Conservation (phyloP, 1,140 invertebrate species). For the Cotesia chilonis region DNA sequence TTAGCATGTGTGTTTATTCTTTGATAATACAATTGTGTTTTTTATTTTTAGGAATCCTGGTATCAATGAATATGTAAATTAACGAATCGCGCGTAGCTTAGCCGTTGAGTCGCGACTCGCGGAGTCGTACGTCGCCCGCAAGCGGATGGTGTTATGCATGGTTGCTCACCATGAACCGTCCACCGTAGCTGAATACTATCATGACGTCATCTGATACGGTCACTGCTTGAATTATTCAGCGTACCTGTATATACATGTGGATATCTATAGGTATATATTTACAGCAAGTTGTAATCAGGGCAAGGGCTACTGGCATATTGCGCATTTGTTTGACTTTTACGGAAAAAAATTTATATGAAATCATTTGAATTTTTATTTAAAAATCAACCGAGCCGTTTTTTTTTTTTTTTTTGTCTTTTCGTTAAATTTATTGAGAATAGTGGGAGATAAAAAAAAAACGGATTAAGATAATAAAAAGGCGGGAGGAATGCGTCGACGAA, state of each 20-base stretch:
- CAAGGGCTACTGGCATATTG: conserved; percentile 23
- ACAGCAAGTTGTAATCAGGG: conserved; percentile 19
- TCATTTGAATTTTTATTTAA: no score
- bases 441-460: no score
- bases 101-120: conserved; percentile 24
- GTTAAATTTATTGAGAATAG: no score
- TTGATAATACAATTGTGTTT: no score
- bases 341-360: no score
- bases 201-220: conserved; percentile 63
- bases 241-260: conserved; percentile 20
- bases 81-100: conserved; percentile 30
- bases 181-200: conserved; percentile 57
- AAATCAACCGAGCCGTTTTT: no score
- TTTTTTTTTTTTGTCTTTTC: no score
- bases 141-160: conserved; percentile 62
- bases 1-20: no score
- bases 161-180: conserved; percentile 62
- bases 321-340: no score
- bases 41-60: neutral
- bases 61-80: conserved; percentile 26
- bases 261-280: conserved; percentile 37
- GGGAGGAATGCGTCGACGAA: neutral
- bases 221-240: conserved; percentile 61
- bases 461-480: neutral
- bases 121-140: conserved; percentile 31